Percentiles rank a stretch among this genome's conserved stretches.
These are phyloP conservation scores for Pseudochaenichthys georgianus DNA, from an alignment of 2,797 vertebrate species.

Conservation along the genomic window DNA sequence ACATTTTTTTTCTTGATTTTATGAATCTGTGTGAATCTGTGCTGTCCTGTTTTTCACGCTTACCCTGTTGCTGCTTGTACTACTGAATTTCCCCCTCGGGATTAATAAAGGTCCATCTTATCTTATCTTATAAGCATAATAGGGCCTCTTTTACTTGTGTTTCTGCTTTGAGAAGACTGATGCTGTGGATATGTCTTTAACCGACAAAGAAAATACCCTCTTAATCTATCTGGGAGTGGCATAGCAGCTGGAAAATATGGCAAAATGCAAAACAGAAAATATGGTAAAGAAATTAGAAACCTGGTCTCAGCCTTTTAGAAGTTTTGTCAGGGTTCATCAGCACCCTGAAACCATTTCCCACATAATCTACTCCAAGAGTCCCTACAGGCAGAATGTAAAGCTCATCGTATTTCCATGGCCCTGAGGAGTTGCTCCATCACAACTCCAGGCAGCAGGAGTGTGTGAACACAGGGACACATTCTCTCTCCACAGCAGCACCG, in stretches of 20 bases:
- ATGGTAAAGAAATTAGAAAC: constrained; percentile 10
- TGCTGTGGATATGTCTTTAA: too few species aligned
- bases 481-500: constrained; percentile 66
- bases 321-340: constrained; percentile 17
- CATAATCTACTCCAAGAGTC: background rate
- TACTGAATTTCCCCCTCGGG: too few species aligned
- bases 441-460: constrained; percentile 10
- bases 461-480: constrained; percentile 41
- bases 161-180: too few species aligned
- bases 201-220: too few species aligned
- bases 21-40: too few species aligned
- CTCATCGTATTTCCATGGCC: constrained; percentile 6
- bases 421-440: constrained; percentile 19
- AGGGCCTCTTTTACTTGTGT: too few species aligned
- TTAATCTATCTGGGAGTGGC: background rate
- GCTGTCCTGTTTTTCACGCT: too few species aligned
- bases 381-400: constrained; percentile 17
- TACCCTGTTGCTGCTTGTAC: too few species aligned
- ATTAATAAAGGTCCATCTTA: too few species aligned
- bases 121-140: too few species aligned
- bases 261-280: background rate
- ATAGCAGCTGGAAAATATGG: background rate
- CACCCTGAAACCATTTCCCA: constrained; percentile 9
- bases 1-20: too few species aligned
- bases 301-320: constrained; percentile 7